A percentile compares a stretch with the other conserved stretches of the same genome.
These are phyloP conservation scores for Clarias platycephalus DNA, from an alignment of 2,797 vertebrate species.

Conservation along the genomic window DNA sequence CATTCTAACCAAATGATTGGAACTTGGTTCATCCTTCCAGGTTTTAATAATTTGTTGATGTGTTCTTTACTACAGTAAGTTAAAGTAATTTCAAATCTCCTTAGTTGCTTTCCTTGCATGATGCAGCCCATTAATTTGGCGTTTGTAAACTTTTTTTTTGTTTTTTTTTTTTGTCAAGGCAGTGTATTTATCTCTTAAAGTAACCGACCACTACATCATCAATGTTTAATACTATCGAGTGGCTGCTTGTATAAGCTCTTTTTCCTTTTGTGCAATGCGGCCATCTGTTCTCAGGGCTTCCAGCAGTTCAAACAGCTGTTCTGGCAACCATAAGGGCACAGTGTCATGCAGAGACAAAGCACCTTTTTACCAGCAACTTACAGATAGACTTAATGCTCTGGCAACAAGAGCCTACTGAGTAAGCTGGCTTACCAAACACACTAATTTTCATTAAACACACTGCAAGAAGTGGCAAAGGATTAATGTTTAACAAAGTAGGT, in stretches of 20 bases:
- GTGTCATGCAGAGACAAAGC: conserved; percentile 62
- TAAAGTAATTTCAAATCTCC: no score
- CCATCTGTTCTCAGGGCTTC: conserved; percentile 64
- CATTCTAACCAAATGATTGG: no score
- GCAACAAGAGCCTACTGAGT: conserved; percentile 52
- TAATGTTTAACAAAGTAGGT: conserved; percentile 15
- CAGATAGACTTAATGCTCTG: conserved; percentile 58
- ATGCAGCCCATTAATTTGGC: no score
- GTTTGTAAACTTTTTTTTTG: no score
- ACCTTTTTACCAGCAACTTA: conserved; percentile 61
- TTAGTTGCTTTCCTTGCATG: no score
- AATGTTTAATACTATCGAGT: conserved; percentile 5
- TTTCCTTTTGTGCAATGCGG: conserved; percentile 48
- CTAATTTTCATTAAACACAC: conserved; percentile 39
- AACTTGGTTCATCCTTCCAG: no score
- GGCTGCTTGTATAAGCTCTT: conserved; percentile 16
- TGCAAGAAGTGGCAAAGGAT: conserved; percentile 27
- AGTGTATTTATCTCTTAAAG: not conserved
- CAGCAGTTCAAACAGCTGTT: conserved; percentile 66
- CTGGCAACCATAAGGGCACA: conserved; percentile 56
- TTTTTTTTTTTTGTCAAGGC: no score
- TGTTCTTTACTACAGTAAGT: no score
- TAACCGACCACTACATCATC: not conserved
- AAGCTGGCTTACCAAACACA: conserved; percentile 48
- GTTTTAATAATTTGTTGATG: no score